phyloP scores from a whole-genome alignment of 2,797 vertebrate species.

The Benthosema pterotum region DNA sequence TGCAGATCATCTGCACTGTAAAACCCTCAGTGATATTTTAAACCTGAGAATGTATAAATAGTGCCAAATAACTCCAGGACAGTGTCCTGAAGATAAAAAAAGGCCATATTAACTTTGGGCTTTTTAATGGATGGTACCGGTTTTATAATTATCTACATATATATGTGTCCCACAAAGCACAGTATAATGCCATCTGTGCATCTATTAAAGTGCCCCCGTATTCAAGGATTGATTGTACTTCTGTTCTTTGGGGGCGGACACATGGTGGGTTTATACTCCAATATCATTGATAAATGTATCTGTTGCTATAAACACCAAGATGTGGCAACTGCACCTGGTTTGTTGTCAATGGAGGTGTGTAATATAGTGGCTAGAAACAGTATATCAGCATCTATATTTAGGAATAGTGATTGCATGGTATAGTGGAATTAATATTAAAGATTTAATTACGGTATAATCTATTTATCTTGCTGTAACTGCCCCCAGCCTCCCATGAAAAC shows the following conservation, averaged over 20 bases:
- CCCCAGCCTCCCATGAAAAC: no score
- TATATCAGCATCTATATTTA: neutral
- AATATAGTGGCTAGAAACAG: neutral
- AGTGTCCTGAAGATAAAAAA: constrained; percentile 1
- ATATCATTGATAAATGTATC: constrained; percentile 45
- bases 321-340: neutral
- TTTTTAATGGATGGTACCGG: constrained; percentile 52
- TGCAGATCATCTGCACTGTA: no score
- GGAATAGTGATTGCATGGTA: neutral
- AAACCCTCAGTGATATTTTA: no score
- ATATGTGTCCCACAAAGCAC: constrained; percentile 51
- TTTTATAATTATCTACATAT: constrained; percentile 53
- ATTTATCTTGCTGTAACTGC: no score
- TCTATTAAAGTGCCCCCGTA: constrained; percentile 58
- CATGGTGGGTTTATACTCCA: constrained; percentile 42
- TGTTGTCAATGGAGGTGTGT: neutral
- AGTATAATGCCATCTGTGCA: constrained; percentile 73
- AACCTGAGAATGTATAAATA: no score
- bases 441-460: no score
- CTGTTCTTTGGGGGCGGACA: constrained; percentile 25
- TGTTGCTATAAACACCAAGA: constrained; percentile 32
- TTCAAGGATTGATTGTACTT: constrained; percentile 55
- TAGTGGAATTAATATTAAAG: neutral
- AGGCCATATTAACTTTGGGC: constrained; percentile 36
- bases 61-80: constrained; percentile 17